Base-by-base conservation (phyloP, 2,888 invertebrate genomes). In the Campopleginae sp. region DNA sequence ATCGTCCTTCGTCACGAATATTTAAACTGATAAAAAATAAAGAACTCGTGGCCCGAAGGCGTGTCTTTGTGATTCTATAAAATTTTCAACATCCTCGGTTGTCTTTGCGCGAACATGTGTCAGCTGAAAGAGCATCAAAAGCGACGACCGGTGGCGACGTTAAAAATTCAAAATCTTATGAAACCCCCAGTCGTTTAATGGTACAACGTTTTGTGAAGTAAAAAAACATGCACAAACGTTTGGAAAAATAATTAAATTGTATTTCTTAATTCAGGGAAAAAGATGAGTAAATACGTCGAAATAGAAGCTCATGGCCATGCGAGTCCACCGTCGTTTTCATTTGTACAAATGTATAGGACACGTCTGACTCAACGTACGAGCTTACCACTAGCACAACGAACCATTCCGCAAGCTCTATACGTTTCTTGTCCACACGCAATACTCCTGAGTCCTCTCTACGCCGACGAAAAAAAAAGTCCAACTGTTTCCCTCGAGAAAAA, bases 331-430 rank as follows among this genome's bases (percentile, higher is more conserved):
- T 77, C 72, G 72, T 46, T 19, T 71, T 31, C 66, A 54, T 72
- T 44, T n/a, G 12, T 48, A 63, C 46, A 46, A 63, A 23, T 33
- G 51, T 42, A 66, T 27, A n/a, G 44, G 58, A 72, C 51, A 46
- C 44, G 84, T 85, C 84, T 85, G 84, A 85, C 84, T 85, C 84
- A 81, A 85, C 80, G 38, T 42, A 42, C 76, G 77, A 77, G 72
- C 31, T 61, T 78, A 81, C 84, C 44, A 85, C 84, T 84, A 68
- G 51, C 33, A 68, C 42, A 42, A 68, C 61, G 48, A 76, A 58
- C 61, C 70, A 85, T 81, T 85, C 78, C 84, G 61, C 80, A 80
- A 84, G 66, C 76, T 76, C 76, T 46, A 63, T 46, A 61, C 58
- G 70, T 46, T 61, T 42, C 63, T 54, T 58, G 61, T 63, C 68